Conservation (phyloP, 2,888 invertebrate genomes). For the Platypus cylindrus region DNA sequence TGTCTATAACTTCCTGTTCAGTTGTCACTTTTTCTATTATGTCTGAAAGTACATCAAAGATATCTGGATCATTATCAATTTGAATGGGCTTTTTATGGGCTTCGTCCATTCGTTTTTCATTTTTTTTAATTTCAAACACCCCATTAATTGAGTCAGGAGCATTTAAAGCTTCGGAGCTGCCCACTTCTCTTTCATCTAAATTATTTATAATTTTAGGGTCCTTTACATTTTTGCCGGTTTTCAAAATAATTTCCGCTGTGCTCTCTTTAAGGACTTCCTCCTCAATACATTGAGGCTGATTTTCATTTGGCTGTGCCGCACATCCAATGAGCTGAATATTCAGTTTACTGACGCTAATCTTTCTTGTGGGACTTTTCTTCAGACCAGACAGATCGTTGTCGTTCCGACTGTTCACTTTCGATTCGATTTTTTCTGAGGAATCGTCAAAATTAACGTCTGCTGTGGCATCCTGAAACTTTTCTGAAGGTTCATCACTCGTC, state of each 20-base stretch:
- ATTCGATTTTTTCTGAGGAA: not conserved
- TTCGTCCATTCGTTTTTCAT: no score
- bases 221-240: not conserved
- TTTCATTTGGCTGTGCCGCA: not conserved
- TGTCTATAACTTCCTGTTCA: no score
- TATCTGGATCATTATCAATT: no score
- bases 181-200: not conserved
- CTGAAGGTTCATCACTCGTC: slow-evolving; percentile 12
- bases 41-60: no score
- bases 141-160: no score
- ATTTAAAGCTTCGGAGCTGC: no score
- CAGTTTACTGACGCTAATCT: slow-evolving; percentile 15
- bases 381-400: not conserved
- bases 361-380: slow-evolving; percentile 14
- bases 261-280: slow-evolving; percentile 9
- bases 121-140: no score
- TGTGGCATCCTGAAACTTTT: slow-evolving; percentile 24
- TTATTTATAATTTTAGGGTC: not conserved
- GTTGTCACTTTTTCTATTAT: no score
- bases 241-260: slow-evolving; percentile 11
- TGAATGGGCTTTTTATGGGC: no score
- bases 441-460: slow-evolving; percentile 13
- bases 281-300: not conserved
- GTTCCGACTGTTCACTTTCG: not conserved
- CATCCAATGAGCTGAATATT: slow-evolving; percentile 12